Conservation (phyloP, 2,888 invertebrate species). For the Listrodromus nycthemerus region DNA sequence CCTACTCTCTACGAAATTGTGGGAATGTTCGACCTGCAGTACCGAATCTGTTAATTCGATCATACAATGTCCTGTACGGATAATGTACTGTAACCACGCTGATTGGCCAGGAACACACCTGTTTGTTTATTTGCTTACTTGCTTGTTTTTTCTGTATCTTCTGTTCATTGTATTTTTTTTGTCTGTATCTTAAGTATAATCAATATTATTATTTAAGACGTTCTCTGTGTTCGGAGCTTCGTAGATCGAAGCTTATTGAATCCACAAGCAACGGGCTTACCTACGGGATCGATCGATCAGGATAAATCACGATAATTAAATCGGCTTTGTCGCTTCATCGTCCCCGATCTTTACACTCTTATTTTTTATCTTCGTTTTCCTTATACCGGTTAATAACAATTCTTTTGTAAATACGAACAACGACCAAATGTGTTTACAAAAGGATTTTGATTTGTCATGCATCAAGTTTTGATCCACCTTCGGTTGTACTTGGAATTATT, state of each 20-base stretch:
- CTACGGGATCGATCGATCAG: constrained; percentile 53
- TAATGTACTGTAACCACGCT: constrained; percentile 82
- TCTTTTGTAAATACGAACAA: constrained; percentile 71
- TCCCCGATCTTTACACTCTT: constrained; percentile 5
- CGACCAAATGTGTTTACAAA: constrained; percentile 72
- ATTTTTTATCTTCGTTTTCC: constrained; percentile 7
- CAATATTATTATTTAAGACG: constrained; percentile 32
- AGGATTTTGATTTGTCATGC: constrained; percentile 78
- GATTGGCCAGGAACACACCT: constrained; percentile 83
- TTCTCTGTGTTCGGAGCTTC: constrained; percentile 44
- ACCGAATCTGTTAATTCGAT: constrained; percentile 74
- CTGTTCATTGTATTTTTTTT: constrained; percentile 38
- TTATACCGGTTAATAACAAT: constrained; percentile 61
- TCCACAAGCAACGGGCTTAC: constrained; percentile 44
- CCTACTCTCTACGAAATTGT: constrained; percentile 77
- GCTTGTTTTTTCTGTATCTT: constrained; percentile 32
- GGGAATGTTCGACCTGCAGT: constrained; percentile 81
- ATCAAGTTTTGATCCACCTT: constrained; percentile 76
- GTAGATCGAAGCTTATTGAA: constrained; percentile 37
- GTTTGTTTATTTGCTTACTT: constrained; percentile 60
- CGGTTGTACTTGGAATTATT: constrained; percentile 81
- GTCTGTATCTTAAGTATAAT: constrained; percentile 23
- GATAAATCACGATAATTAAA: constrained; percentile 53
- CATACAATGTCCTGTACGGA: constrained; percentile 70
- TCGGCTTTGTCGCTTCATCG: constrained; percentile 24